Percentiles rank a stretch among this genome's conserved stretches.
These are phyloP conservation scores for Heliangelus exortis DNA, from an alignment of 2,797 vertebrate genomes.

Conservation along the genomic window DNA sequence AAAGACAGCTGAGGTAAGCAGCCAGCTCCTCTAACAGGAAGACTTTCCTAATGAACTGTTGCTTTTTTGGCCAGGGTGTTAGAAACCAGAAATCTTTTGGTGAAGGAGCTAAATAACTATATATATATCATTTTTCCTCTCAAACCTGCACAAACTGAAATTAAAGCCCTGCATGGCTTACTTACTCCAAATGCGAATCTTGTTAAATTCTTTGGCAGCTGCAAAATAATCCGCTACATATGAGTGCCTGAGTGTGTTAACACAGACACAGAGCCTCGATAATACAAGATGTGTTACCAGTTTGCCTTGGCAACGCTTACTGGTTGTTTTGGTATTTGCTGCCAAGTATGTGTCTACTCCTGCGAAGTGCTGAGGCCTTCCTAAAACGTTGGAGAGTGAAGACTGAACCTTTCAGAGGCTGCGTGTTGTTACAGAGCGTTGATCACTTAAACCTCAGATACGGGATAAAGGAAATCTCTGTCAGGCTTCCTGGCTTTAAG, in stretches of 20 bases:
- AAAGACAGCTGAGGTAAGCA: background rate
- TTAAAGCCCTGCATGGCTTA: background rate
- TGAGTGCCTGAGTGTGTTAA: background rate
- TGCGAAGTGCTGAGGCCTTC: background rate
- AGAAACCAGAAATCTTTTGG: background rate
- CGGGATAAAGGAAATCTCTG: background rate
- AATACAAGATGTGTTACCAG: background rate
- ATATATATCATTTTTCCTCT: background rate
- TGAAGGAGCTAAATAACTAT: background rate
- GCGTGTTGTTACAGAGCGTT: background rate
- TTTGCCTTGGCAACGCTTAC: background rate
- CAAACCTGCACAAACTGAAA: background rate
- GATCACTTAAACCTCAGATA: background rate
- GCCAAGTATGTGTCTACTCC: slow-evolving; percentile 29
- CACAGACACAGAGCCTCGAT: background rate
- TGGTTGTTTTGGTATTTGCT: background rate
- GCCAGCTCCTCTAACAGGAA: background rate
- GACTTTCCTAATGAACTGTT: background rate
- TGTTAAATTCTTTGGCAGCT: background rate
- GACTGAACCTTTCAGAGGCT: slow-evolving; percentile 10
- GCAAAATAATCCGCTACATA: background rate
- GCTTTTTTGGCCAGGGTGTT: background rate
- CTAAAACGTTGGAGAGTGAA: background rate
- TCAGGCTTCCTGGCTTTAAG: background rate
- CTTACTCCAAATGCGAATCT: background rate